Evolutionary conservation across 2,797 vertebrate genomes (phyloP), one percentile per base, ranked within the genome.

Genomic region (Luscinia megarhynchos): DNA sequence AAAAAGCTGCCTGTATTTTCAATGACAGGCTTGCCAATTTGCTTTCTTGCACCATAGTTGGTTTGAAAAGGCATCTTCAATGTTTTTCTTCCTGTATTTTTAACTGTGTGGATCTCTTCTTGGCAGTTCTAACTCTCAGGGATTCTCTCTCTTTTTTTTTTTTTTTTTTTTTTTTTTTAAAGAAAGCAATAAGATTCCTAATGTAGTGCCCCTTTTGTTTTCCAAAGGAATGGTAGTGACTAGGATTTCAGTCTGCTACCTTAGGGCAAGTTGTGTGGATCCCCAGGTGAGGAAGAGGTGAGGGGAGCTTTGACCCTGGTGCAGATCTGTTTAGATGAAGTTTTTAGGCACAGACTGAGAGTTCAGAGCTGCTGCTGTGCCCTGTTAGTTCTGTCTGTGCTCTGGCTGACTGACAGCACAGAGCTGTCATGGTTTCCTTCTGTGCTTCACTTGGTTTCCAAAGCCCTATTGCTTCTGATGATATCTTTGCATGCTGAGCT

Each of bases 81-180:
- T 72, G 12, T 23, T 74, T 80, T 80, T 36, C 13, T 81, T 76
- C 53, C 38, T 72, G 16, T 38, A 11, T 54, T 91, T 86, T 86
- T 54, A 75, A 4, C 38, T 43, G 2, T 67, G 50, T n/a, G 46
- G 8, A 66, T 63, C 48, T 84, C 84, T 62, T 75, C 50, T 75
- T 87, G 72, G 89, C 66, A n/a, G 12, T 73, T 87, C 45, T 38
- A 84, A 83, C 82, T 81, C 90, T 94, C 84, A 92, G 90, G 89
- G 89, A 70, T 58, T 59, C 38, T 58, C 2, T 18, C 34, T 6
- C 6, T 11, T 17, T 15, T 30, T 36, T 38, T 38, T 38, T 38
- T 38, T 38, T 38, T 38, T 38, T 10, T 38, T 38, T 36, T 43
- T 30, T 43, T 55, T 41, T 34, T 34, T 41, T 38, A 5, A 63